Evolutionary conservation across 2,797 vertebrate genomes (phyloP), one percentile per base, ranked within the genome.

Genomic region (Hoplostethus mediterraneus): DNA sequence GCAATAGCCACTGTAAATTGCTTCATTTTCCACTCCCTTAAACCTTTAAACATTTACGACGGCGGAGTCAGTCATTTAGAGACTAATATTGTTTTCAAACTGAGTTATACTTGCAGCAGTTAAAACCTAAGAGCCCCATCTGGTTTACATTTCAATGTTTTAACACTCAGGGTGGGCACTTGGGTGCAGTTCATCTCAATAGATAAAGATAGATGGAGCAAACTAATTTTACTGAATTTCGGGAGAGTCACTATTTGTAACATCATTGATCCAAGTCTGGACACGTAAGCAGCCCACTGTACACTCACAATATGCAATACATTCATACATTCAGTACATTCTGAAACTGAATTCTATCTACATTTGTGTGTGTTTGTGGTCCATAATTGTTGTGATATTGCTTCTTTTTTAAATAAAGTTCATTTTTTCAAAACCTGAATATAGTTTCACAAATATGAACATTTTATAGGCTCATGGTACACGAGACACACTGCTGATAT

Each of bases 1-100:
- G 63, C 56, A 76, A 62, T 63, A 75, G 36, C 68, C 68, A 80
- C 56, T 65, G 63, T 86, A 87, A 90, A 86, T 81, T 87, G 85
- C 56, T 84, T 86, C 54, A 88, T 87, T 87, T 89, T 87, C 72
- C 51, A 72, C 67, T 63, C 69, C 58, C 51, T 84, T 85, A 89
- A 91, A 86, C 85, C 79, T 86, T 91, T 84, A 89, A 91, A 86
- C 85, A 80, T 86, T 91, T 84, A 89, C 81, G 82, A 87, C 54
- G 63, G 68, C 75, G 59, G 64, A 88, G 83, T 84, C 76, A 78
- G 82, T 86, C 83, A 79, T 72, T 84, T 73, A 60, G 74, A 83
- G 68, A 59, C 73, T 66, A 71, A 75, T 84, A 81, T 85, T 82
- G 78, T 87, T 89, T 79, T 80, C 59, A 71, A 81, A 86, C 77